Base-by-base conservation (phyloP, 1,140 invertebrate genomes). In the Andricus grossulariae region DNA sequence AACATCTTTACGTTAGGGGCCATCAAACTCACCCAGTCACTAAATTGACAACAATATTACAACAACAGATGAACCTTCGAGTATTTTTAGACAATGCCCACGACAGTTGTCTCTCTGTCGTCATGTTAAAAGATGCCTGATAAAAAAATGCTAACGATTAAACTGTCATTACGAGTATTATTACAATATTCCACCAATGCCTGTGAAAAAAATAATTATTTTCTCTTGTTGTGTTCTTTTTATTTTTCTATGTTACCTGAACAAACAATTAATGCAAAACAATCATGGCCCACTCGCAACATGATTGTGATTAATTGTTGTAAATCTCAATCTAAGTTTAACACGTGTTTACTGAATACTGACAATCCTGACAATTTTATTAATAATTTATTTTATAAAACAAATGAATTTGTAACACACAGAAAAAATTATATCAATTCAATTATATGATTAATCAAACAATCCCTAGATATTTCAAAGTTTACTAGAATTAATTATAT, bases 11-110 rank as follows among this genome's bases (percentile, higher is more conserved):
- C 11, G 39, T 57, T 60, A 8, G n/a, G 73, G 21, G 32, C 3
- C 54, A 74, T 60, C 57, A 73, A 79, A 57, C 72, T 88, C 80
- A 89, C 89, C 89, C 89, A 2, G 90, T 91, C 10, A 72, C 76
- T n/a, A 86, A 86, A 76, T 90, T 91, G 49, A 91, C n/a, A 12
- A 88, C 1, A 73, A 91, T 81, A 73, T 91, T 90, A 15, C 71
- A 18, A 60, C 82, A 88, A 49, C 82, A 86, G 1, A 88, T 39
- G 1, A 79, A 15, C 11, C 90, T 45, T 0, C 88, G 2, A 39
- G 72, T 45, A 79, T 89, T 89, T 73, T 90, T 91, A 0, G 12
- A 82, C 16, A 70, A 82, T 16, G 0, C 73, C 49, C 15, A 7
- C 1, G 13, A 32, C 75, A 19, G 6, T 45, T 45, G 39, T 73